phyloP scores from a whole-genome alignment of 2,113 vertebrate genomes.

The Dipodomys merriami region DNA sequence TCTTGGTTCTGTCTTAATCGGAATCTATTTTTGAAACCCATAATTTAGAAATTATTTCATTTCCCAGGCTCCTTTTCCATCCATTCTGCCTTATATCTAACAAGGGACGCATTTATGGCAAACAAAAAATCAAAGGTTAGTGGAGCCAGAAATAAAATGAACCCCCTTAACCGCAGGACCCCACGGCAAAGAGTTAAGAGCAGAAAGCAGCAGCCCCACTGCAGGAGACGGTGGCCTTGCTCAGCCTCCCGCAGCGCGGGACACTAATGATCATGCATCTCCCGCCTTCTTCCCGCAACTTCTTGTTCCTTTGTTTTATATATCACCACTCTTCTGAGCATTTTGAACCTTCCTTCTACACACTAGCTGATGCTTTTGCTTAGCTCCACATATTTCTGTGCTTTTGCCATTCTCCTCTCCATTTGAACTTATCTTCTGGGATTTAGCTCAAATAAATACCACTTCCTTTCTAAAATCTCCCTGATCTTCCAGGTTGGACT shows the following conservation, averaged over 20 bases:
- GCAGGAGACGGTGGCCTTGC: background rate
- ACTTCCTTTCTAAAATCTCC: background rate
- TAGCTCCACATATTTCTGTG: constrained; percentile 10
- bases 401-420: constrained; percentile 30
- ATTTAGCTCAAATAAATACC: background rate
- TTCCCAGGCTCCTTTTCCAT: background rate
- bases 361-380: constrained; percentile 14
- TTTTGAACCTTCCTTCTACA: constrained; percentile 28
- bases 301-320: constrained; percentile 39
- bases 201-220: background rate
- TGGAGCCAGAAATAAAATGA: constrained; percentile 27
- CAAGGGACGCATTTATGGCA: constrained; percentile 1
- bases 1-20: no score
- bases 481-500: background rate
- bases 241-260: background rate
- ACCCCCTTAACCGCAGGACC: background rate
- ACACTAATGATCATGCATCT: constrained; percentile 9
- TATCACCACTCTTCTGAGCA: background rate
- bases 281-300: background rate
- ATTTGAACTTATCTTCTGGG: constrained; percentile 12
- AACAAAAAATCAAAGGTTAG: constrained; percentile 19
- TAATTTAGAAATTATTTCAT: background rate
- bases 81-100: background rate
- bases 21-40: no score
- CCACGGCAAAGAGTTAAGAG: background rate